Base-by-base conservation (phyloP, 1,140 invertebrate genomes). In the Phenacoccus solenopsis region DNA sequence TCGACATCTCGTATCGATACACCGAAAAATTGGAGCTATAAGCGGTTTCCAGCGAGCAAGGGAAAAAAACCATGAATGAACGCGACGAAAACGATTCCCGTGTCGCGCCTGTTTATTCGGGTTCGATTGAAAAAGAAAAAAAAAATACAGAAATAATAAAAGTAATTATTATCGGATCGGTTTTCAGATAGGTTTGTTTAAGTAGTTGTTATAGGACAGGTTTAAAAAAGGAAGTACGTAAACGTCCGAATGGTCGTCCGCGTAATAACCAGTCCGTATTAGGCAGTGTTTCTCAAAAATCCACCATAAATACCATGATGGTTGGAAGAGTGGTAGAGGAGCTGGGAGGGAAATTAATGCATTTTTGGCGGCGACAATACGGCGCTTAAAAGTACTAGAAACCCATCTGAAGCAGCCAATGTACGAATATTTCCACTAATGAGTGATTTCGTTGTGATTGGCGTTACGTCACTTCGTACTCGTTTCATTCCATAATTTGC, bases 161-260 rank as follows among this genome's bases (percentile, higher is more conserved):
- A 49, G 38, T 49, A 49, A 49, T 49, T 49, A 49, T 49, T 49
- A 49, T 49, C 16, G 20, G 38, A 49, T 49, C 38, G 38, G 38
- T 49, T 49, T 49, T 49, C 5, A 49, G 38, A 49, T 49, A 49
- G 38, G 38, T 49, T 49, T 49, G 38, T 49, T 49, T 49, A 49
- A 49, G 38, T 49, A 49, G 38, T 49, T n/a, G 38, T 49, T 49
- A n/a, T n/a, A n/a, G 38, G 38, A 49, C 38, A 49, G 38, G 38
- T 49, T 49, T 49, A 49, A n/a, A n/a, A n/a, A n/a, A n/a, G 38
- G 38, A 49, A 49, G 38, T 49, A 49, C 38, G 16, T 49, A 49
- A 49, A n/a, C 38, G 38, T 49, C 38, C 38, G 20, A 49, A 49
- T 49, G 12, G 38, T 49, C 38, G 38, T n/a, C 13, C 30, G 30